Base-by-base conservation (phyloP, 2,888 invertebrate species). In the Clistopyga incitator region DNA sequence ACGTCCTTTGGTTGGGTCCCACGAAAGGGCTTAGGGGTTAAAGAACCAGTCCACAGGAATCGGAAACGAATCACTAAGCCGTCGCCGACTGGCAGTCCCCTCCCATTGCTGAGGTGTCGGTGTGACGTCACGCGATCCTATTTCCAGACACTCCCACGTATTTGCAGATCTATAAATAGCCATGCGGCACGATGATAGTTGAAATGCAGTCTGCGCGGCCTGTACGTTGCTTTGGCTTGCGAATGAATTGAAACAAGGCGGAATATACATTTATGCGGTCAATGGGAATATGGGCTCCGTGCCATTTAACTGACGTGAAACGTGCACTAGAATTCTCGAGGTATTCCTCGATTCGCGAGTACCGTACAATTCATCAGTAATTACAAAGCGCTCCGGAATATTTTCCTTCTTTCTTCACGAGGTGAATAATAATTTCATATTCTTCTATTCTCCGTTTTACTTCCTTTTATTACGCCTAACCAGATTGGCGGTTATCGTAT, bases 121-220 rank as follows among this genome's bases (percentile, higher is more conserved):
- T 18, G 86, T 90, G 90, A 90, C 90, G 91, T 90, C 90, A 90
- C 86, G 87, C 87, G 85, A 89, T 78, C 87, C 90, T 90, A 90
- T 90, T 90, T 86, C 86, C 68, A 87, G 88, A 87, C 82, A 87
- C 88, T 86, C 86, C 88, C 86, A 88, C 87, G 90, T 87, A 86
- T 88, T 89, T 86, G 85, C 87, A 47, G 81, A 52, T 76, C 86
- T 89, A 89, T 88, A 88, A 90, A 90, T 91, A 91, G 86, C 59
- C 23, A 20, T 20, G 61, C 56, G 23, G 47, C 34, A 70, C n/a
- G 56, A 42, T 25, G 68, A n/a, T 50, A n/a, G n/a, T n/a, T 13
- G 29, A 61, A 8, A 34, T 8, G 23, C 47, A 47, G 50, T 59
- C 29, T 50, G 64, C 8, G 38, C 18, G 15, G 15, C 25, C 56